phyloP scores from a whole-genome alignment of 1,140 invertebrate species.

The Psix sp. region DNA sequence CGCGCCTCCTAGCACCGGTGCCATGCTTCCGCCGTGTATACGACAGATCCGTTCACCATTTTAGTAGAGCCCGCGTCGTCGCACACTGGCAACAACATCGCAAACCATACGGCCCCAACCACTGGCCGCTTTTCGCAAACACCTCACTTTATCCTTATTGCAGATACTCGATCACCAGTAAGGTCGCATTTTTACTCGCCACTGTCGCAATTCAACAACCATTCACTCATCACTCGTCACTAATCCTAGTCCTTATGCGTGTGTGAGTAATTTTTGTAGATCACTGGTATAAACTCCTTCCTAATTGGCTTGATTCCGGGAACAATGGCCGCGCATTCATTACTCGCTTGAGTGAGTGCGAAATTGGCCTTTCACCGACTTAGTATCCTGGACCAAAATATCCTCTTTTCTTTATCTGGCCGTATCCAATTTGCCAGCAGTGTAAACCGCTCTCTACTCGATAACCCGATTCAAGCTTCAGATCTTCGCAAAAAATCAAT shows the following conservation, averaged over 20 bases:
- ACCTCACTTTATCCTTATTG: conserved; percentile 2
- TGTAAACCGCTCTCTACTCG: no score
- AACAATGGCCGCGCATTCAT: conserved; percentile 51
- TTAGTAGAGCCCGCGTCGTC: conserved; percentile 15
- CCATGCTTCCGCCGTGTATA: conserved; percentile 63
- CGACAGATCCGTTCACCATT: conserved; percentile 48
- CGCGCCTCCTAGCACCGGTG: conserved; percentile 76
- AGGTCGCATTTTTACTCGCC: no score
- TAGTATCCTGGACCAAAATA: conserved; percentile 6
- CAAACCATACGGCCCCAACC: conserved; percentile 27
- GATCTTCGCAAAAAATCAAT: no score
- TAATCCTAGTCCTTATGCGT: neutral
- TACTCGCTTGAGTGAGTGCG: conserved; percentile 37
- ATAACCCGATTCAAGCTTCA: no score
- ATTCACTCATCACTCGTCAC: conserved; percentile 14
- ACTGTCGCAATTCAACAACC: no score
- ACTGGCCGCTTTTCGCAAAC: conserved; percentile 19
- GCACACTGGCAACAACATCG: conserved; percentile 24
- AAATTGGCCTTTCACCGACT: conserved; percentile 47
- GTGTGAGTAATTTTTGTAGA: neutral
- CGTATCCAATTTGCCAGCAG: conserved; percentile 2
- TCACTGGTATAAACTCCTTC: conserved; percentile 8
- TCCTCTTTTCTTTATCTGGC: no score
- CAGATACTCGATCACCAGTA: conserved; percentile 7
- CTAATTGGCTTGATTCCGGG: conserved; percentile 23